Percentiles rank a stretch among this genome's conserved stretches.
phyloP scores from a whole-genome alignment of 2,888 invertebrate species.

The Melipona beecheii region DNA sequence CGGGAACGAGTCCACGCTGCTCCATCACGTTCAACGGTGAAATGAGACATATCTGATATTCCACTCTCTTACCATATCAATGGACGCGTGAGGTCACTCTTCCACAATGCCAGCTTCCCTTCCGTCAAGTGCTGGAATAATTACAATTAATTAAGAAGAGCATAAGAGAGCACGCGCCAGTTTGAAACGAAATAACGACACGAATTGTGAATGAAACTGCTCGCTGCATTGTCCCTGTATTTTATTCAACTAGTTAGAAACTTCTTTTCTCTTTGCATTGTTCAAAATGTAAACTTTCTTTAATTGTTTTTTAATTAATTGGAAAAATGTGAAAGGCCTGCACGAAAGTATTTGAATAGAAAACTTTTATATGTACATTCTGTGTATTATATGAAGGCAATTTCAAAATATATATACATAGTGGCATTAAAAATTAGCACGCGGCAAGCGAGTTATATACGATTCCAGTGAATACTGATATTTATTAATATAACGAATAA shows the following conservation, averaged over 20 bases:
- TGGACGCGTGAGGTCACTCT: slow-evolving; percentile 79
- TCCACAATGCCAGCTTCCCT: slow-evolving; percentile 82
- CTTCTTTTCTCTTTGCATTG: background rate
- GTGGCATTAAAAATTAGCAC: background rate
- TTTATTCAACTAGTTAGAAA: background rate
- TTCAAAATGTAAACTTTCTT: background rate
- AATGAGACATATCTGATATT: slow-evolving; percentile 47
- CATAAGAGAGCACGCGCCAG: slow-evolving; percentile 62
- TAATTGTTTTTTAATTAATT: background rate
- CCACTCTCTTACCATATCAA: slow-evolving; percentile 79
- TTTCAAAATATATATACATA: too few relatives aligned
- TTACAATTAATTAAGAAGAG: slow-evolving; percentile 74
- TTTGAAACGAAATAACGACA: slow-evolving; percentile 45
- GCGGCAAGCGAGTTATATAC: background rate
- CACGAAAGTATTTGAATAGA: too few relatives aligned
- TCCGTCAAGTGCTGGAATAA: slow-evolving; percentile 83
- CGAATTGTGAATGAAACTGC: slow-evolving; percentile 40
- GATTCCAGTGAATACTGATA: background rate
- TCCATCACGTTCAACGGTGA: slow-evolving; percentile 17
- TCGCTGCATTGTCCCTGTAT: slow-evolving; percentile 4
- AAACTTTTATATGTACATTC: too few relatives aligned
- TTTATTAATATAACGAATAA: background rate
- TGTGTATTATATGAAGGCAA: too few relatives aligned
- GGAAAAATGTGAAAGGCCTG: background rate
- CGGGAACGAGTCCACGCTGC: slow-evolving; percentile 24